These are phyloP conservation scores for Turnix velox DNA, from an alignment of 2,113 vertebrate species.

Conservation along the genomic window DNA sequence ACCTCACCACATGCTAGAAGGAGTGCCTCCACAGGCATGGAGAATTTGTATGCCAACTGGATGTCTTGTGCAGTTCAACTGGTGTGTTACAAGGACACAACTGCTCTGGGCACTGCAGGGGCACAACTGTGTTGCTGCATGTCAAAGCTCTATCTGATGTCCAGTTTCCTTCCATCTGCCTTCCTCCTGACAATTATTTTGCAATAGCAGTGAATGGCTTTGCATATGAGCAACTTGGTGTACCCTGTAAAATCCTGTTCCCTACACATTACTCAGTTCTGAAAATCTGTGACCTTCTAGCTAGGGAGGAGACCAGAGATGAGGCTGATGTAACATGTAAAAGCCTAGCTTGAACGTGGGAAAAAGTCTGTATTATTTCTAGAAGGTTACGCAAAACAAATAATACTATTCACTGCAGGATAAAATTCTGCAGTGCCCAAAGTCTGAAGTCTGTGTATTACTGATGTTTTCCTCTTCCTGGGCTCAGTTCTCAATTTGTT, in stretches of 20 bases:
- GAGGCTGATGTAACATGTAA: accelerated
- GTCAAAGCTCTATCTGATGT: not conserved
- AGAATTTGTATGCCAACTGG: not conserved
- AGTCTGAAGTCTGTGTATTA: not conserved
- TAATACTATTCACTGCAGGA: not conserved
- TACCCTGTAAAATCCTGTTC: not conserved
- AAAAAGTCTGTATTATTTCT: not conserved
- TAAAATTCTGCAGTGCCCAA: not conserved
- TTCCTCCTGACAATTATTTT: not conserved
- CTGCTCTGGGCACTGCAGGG: accelerated
- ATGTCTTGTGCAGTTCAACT: not conserved
- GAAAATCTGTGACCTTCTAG: not conserved
- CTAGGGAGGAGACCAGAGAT: not conserved
- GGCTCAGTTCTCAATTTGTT: not conserved
- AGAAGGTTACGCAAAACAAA: not conserved
- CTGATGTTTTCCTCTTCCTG: not conserved
- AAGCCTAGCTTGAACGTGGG: not conserved
- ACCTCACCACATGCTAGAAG: not conserved
- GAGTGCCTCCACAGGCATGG: not conserved
- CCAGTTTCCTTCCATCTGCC: not conserved
- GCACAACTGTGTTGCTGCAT: not conserved
- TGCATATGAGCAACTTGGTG: not conserved
- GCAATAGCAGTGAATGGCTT: not conserved
- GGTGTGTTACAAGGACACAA: too few relatives aligned
- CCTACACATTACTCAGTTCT: not conserved